Evolutionary conservation across 2,888 invertebrate genomes (phyloP).

Genomic region (Scaptomyza reducta): DNA sequence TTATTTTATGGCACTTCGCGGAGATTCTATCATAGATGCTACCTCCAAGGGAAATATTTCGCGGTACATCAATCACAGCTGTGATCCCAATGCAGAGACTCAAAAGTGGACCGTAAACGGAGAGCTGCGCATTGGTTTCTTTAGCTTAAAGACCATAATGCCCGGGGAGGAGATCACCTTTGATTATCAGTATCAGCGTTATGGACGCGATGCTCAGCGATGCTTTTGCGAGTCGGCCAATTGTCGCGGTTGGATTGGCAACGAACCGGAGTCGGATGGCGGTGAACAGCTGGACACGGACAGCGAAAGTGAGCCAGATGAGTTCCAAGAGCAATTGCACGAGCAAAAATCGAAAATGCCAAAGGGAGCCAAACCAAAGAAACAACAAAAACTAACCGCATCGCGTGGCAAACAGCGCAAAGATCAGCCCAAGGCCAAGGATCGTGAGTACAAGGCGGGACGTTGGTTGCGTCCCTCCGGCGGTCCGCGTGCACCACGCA

Average conservation of each 20-base stretch:
- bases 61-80: slow-evolving; percentile 99
- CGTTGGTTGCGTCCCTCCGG: slow-evolving; percentile 62
- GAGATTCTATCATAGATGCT: slow-evolving; percentile 98
- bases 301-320: slow-evolving; percentile 85
- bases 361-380: slow-evolving; percentile 17
- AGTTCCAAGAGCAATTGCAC: slow-evolving; percentile 25
- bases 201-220: slow-evolving; percentile 98
- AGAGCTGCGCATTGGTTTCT: slow-evolving; percentile 98
- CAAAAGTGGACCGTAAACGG: slow-evolving; percentile 99
- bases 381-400: slow-evolving; percentile 26
- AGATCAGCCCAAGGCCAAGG: slow-evolving; percentile 61
- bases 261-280: slow-evolving; percentile 90
- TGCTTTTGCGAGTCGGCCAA: slow-evolving; percentile 96
- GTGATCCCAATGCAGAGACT: slow-evolving; percentile 99
- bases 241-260: slow-evolving; percentile 98
- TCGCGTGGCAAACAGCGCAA: slow-evolving; percentile 46
- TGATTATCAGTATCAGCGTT: slow-evolving; percentile 98
- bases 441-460: slow-evolving; percentile 76
- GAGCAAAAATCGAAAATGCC: slow-evolving; percentile 37
- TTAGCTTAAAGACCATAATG: slow-evolving; percentile 92
- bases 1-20: slow-evolving; percentile 98
- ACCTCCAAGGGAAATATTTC: slow-evolving; percentile 98
- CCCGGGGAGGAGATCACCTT: slow-evolving; percentile 98
- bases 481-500: slow-evolving; percentile 9
- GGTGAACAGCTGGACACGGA: slow-evolving; percentile 85